Percentiles rank a stretch among this genome's conserved stretches.
These are phyloP conservation scores for Burhinus oedicnemus DNA, from an alignment of 2,113 vertebrate genomes.

Conservation along the genomic window DNA sequence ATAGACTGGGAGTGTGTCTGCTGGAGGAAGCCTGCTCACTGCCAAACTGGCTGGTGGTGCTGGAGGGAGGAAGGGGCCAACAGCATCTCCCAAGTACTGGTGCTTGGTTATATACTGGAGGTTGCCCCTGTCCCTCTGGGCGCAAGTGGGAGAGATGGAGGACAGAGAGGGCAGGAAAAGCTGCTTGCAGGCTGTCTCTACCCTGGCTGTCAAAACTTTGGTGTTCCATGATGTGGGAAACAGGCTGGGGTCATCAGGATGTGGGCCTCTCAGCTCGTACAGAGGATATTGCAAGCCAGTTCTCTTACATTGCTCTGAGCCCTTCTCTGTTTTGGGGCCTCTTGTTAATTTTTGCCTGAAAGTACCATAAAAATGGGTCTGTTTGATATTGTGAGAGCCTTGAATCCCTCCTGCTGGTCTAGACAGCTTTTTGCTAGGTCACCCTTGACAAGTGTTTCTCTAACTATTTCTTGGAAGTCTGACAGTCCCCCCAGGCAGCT, in stretches of 20 bases:
- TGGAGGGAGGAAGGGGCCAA: not conserved
- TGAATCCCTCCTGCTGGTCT: not conserved
- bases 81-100: not conserved
- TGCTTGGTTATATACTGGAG: not conserved
- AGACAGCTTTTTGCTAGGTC: not conserved
- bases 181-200: not conserved
- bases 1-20: not conserved
- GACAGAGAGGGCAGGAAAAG: not conserved
- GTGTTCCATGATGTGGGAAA: not conserved
- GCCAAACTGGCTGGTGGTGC: not conserved
- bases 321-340: not conserved
- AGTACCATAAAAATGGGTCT: not conserved
- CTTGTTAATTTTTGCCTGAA: not conserved
- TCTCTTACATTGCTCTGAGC: not conserved
- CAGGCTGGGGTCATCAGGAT: not conserved
- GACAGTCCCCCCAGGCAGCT: not conserved
- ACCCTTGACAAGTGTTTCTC: not conserved
- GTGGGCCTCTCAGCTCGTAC: not conserved
- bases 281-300: not conserved
- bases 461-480: not conserved
- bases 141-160: not conserved
- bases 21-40: not conserved
- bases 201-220: not conserved
- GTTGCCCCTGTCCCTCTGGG: too few relatives aligned
- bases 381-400: not conserved